phyloP scores from a whole-genome alignment of 2,113 vertebrate species.

The Crotalus helleri region DNA sequence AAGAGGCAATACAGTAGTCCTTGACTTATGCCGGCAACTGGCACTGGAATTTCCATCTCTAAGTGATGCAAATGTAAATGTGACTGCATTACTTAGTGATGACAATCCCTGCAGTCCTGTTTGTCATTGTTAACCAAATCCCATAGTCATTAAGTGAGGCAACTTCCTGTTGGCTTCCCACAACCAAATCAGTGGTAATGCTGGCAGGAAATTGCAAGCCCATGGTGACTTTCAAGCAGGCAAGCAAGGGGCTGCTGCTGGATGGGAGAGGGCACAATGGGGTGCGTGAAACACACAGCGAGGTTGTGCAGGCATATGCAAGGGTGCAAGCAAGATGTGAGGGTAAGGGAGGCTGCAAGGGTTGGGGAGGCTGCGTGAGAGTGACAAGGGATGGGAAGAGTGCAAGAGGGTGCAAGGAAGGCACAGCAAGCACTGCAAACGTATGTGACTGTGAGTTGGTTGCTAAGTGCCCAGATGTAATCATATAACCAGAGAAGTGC shows the following conservation, averaged over 20 bases:
- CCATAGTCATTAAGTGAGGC: not conserved
- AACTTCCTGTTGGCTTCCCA: not conserved
- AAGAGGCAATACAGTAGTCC: not conserved
- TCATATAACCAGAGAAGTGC: not conserved
- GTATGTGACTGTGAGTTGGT: not conserved
- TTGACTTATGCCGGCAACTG: not conserved
- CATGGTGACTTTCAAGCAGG: not conserved
- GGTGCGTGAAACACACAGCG: not conserved
- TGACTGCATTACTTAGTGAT: not conserved
- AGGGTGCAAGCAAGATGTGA: not conserved
- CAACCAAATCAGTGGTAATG: not conserved
- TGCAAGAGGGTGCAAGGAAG: not conserved
- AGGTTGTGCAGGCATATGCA: not conserved
- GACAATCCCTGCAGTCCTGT: not conserved
- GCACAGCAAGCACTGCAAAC: not conserved
- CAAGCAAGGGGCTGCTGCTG: not conserved
- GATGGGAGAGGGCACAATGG: not conserved
- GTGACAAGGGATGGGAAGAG: not conserved
- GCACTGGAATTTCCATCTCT: not conserved
- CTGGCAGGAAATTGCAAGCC: not conserved
- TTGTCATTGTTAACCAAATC: not conserved
- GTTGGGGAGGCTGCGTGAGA: not conserved
- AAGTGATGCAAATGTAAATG: not conserved
- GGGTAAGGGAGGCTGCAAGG: not conserved
- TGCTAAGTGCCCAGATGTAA: not conserved